A percentile compares a stretch with the other conserved stretches of the same genome.
These are phyloP conservation scores for mouse (Mus musculus) DNA, from an alignment of 2,113 vertebrate genomes.

Conservation along the genomic window GRCm39 chr6:61616501-61617000, in stretches of 20 bases:
- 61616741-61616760: too few relatives aligned
- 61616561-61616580: neutral
- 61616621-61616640: neutral
- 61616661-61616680: constrained; percentile 30
- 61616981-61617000: constrained; percentile 49
- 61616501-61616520: neutral
- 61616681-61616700: neutral
- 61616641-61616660: constrained; percentile 8
- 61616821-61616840: too few relatives aligned
- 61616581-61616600: neutral
- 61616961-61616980: constrained; percentile 50
- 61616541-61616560: neutral
- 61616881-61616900: too few relatives aligned
- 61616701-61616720: constrained; percentile 29
- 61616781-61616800: too few relatives aligned
- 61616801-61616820: too few relatives aligned
- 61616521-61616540: constrained; percentile 6
- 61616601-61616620: neutral
- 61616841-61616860: too few relatives aligned
- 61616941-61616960: constrained; percentile 14
- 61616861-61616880: too few relatives aligned
- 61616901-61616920: too few relatives aligned
- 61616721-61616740: too few relatives aligned
- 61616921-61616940: constrained; percentile 52
- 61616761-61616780: too few relatives aligned